phyloP scores from a whole-genome alignment of 2,113 vertebrate genomes.

The Rana temporaria region DNA sequence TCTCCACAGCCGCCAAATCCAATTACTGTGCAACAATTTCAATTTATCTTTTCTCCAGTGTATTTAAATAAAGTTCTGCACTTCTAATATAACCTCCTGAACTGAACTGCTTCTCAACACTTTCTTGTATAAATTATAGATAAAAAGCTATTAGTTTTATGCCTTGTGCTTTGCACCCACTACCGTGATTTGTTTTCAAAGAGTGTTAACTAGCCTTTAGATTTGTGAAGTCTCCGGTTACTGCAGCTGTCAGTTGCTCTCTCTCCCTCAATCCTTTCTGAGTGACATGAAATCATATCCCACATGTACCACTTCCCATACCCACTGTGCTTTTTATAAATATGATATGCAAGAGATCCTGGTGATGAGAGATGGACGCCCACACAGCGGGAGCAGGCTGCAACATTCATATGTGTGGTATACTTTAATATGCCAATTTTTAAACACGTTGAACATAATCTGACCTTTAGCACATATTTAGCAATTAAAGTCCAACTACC shows the following conservation, averaged over 20 bases:
- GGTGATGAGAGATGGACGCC: slow-evolving; percentile 1
- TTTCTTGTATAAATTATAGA: slow-evolving; percentile 15
- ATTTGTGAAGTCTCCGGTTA: slow-evolving; percentile 26
- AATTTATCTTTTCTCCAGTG: too few relatives aligned
- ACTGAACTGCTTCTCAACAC: neutral
- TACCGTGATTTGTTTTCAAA: slow-evolving; percentile 18
- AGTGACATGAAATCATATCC: slow-evolving; percentile 27
- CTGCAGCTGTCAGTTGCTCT: slow-evolving; percentile 15
- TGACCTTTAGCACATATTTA: too few relatives aligned
- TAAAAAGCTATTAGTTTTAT: slow-evolving; percentile 28
- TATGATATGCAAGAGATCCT: neutral
- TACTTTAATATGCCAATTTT: too few relatives aligned
- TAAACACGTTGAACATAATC: too few relatives aligned
- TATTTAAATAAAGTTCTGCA: too few relatives aligned
- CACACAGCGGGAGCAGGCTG: too few relatives aligned
- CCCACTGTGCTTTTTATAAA: slow-evolving; percentile 6
- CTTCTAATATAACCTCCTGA: neutral
- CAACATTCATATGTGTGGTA: too few relatives aligned
- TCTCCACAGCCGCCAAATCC: too few relatives aligned
- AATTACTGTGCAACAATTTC: too few relatives aligned
- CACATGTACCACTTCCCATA: neutral
- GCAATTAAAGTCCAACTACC: too few relatives aligned
- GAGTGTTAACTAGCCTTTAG: slow-evolving; percentile 42
- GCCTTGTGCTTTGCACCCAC: slow-evolving; percentile 30
- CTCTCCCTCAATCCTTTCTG: neutral